Conservation (phyloP, 2,888 invertebrate species). For the Syrphus vitripennis region DNA sequence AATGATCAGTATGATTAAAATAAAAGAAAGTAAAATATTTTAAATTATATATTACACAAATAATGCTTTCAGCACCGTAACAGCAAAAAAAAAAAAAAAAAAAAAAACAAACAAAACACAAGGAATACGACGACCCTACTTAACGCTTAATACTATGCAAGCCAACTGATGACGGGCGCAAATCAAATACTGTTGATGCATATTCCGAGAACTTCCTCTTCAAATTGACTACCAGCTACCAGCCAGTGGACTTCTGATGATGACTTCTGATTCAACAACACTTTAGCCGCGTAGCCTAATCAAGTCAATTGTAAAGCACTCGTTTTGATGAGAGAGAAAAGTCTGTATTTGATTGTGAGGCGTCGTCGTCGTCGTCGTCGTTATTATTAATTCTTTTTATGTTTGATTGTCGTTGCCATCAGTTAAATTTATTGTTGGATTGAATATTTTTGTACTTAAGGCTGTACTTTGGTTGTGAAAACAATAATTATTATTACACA, state of each 20-base stretch:
- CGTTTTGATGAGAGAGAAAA: conserved; percentile 40
- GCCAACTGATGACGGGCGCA: conserved; percentile 65
- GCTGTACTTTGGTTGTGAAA: conserved; percentile 17
- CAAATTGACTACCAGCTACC: conserved; percentile 28
- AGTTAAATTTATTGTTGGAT: conserved; percentile 42
- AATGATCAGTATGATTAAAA: background rate
- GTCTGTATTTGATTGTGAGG: conserved; percentile 58
- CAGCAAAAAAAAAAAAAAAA: background rate
- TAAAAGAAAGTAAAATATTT: conserved; percentile 1
- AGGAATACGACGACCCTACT: conserved; percentile 23
- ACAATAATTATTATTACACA: background rate
- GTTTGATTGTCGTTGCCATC: conserved; percentile 24
- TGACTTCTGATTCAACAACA: conserved; percentile 12
- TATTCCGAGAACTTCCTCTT: conserved; percentile 54
- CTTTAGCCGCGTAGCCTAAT: conserved; percentile 47
- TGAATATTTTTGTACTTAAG: conserved; percentile 39
- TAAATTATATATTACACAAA: conserved; percentile 50
- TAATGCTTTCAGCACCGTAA: background rate
- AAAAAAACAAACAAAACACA: background rate
- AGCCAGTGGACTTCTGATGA: conserved; percentile 20
- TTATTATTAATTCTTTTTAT: background rate
- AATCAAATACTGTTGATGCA: conserved; percentile 56
- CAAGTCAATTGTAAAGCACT: conserved; percentile 62
- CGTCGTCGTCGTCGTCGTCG: conserved; percentile 8
- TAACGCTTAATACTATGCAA: conserved; percentile 52